Base-by-base conservation (phyloP, 2,888 invertebrate genomes). In the Nudaria mundana region DNA sequence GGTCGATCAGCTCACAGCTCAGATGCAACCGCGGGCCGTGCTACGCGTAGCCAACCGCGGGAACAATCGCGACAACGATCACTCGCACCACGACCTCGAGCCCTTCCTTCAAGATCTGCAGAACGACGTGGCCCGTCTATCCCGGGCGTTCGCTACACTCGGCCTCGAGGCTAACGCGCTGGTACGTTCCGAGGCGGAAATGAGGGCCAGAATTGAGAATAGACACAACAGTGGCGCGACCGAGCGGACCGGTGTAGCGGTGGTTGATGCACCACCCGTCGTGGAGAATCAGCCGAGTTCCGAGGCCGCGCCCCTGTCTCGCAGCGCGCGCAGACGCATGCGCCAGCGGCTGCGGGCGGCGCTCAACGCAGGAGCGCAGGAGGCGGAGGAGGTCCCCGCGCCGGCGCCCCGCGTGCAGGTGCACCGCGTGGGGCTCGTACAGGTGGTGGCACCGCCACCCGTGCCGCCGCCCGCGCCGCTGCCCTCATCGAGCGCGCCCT, bases 41-140 rank as follows among this genome's bases (percentile, higher is more conserved):
- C 59, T 87, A 47, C 81, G 87, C 40, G 79, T 87, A 40, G 87
- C 87, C 39, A 78, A 66, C 53, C 81, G 86, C 44, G 76, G 75
- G 43, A 60, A 54, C 55, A 57, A 52, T 32, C 52, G 56, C 3
- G 55, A 58, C 31, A 23, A 38, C 34, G 37, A 52, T 4, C 48
- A 46, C 14, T 52, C 57, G 29, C 43, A 69, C 0, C 67, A 71
- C 33, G 69, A 72, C 40, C 54, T 80, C 5, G 76, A 77, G 46
- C 79, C 79, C 6, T 75, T 77, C 53, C 57, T 83, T 10, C 81
- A 79, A 40, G 80, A 75, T 40, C 57, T 87, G 20, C 81, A 81
- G 45, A 71, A 77, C 36, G 80, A 82, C 51, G 81, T 85, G 2
- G 76, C 67, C 5, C 55, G 81, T 18, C 71, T 86, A 11, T 76